Conservation (phyloP, 1,140 invertebrate species). For the Aphaenogaster ashmeadi region DNA sequence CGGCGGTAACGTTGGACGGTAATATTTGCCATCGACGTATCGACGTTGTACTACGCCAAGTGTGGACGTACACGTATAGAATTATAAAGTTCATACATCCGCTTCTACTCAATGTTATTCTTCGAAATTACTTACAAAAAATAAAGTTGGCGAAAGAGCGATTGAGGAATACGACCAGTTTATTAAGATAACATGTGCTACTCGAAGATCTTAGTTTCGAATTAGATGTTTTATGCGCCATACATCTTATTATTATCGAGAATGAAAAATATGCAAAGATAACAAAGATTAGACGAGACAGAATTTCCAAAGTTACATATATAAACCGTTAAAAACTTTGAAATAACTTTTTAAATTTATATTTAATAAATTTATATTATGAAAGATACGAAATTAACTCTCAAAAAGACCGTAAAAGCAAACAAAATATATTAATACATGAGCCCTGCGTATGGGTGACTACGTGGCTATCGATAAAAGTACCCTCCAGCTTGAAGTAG, state of each 20-base stretch:
- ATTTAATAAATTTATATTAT: constrained; percentile 3
- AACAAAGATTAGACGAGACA: neutral
- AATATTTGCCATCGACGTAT: constrained; percentile 54
- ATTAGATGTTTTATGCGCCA: neutral
- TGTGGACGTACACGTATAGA: constrained; percentile 39
- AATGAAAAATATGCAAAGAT: too few species aligned
- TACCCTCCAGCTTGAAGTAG: constrained; percentile 60
- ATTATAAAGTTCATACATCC: constrained; percentile 38
- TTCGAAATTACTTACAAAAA: constrained; percentile 55
- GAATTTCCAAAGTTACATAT: neutral
- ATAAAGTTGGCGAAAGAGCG: constrained; percentile 33
- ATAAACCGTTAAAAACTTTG: neutral
- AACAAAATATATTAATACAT: constrained; percentile 54
- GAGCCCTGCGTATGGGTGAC: neutral
- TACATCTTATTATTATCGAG: constrained; percentile 22
- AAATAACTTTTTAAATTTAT: neutral
- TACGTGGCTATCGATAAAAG: constrained; percentile 58
- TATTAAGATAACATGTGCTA: constrained; percentile 46
- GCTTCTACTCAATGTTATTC: constrained; percentile 35
- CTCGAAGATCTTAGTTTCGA: constrained; percentile 6
- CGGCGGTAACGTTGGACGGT: neutral
- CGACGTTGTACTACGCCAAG: constrained; percentile 25
- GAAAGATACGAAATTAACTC: constrained; percentile 24
- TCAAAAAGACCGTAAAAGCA: constrained; percentile 2
- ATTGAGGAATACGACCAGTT: constrained; percentile 25